Evolutionary conservation across 2,797 vertebrate species (phyloP).

Genomic region (Tapirus indicus): DNA sequence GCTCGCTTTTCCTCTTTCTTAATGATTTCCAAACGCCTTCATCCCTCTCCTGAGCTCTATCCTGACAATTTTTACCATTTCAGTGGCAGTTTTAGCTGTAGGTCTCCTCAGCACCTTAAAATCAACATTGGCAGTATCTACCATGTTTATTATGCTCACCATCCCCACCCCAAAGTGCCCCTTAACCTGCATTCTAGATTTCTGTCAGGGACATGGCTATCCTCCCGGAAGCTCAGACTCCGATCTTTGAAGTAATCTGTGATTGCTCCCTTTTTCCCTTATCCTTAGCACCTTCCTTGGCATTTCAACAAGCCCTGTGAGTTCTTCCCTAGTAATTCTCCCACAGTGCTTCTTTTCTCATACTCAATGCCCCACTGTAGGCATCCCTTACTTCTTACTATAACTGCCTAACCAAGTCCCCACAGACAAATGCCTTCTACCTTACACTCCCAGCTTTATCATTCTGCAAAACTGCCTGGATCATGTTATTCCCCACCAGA

Average conservation of each 20-base stretch:
- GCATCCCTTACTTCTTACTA: not conserved
- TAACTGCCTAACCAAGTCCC: not conserved
- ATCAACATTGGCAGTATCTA: not conserved
- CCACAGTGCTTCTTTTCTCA: not conserved
- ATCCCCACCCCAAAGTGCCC: not conserved
- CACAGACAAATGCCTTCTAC: not conserved
- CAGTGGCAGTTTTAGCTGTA: not conserved
- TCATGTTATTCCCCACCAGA: not conserved
- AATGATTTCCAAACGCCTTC: not conserved
- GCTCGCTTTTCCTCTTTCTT: not conserved
- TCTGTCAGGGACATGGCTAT: not conserved
- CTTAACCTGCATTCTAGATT: not conserved
- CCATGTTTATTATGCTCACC: not conserved
- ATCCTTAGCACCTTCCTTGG: no score
- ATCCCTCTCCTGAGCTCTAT: not conserved
- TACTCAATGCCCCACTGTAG: fast-evolving
- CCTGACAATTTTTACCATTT: not conserved
- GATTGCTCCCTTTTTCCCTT: not conserved
- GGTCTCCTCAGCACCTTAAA: not conserved
- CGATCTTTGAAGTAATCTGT: not conserved
- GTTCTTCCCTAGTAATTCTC: not conserved
- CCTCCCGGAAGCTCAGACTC: not conserved
- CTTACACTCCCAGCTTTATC: not conserved
- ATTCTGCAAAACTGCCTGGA: not conserved
- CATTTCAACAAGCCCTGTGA: not conserved